Evolutionary conservation across 2,888 invertebrate species (phyloP).

Genomic region (Pristionchus exspectatus): DNA sequence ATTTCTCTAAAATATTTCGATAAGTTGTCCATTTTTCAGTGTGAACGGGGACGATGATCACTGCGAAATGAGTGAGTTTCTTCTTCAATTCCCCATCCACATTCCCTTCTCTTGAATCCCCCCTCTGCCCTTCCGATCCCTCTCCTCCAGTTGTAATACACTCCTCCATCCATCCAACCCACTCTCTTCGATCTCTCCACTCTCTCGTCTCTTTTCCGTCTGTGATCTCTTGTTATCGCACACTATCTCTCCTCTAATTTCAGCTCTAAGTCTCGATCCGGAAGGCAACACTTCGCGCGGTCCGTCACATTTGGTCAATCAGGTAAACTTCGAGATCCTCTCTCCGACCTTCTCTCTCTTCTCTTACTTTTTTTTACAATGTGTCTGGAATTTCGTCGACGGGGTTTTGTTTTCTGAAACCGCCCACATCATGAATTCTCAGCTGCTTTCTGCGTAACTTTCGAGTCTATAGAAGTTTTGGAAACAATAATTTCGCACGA

Average conservation of each 20-base stretch:
- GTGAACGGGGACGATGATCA: conserved; percentile 53
- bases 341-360: neutral
- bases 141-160: conserved; percentile 35
- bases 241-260: conserved; percentile 43
- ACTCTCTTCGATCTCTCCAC: neutral
- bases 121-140: conserved; percentile 50
- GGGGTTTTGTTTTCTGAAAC: conserved; percentile 5
- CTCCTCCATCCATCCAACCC: neutral
- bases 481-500: neutral
- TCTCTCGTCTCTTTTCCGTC: conserved; percentile 20
- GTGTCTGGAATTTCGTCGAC: neutral
- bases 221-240: conserved; percentile 47
- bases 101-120: conserved; percentile 28
- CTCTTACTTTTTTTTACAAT: neutral
- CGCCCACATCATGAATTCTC: conserved; percentile 1
- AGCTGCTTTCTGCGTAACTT: neutral
- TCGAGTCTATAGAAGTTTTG: conserved; percentile 7
- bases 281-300: conserved; percentile 39
- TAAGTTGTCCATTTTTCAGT: conserved; percentile 3
- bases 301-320: conserved; percentile 8
- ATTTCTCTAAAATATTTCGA: neutral
- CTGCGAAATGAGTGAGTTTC: conserved; percentile 40
- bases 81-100: neutral
- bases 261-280: conserved; percentile 43
- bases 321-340: neutral